Base-by-base conservation (phyloP, 2,113 vertebrate genomes). In the Hypomesus transpacificus region DNA sequence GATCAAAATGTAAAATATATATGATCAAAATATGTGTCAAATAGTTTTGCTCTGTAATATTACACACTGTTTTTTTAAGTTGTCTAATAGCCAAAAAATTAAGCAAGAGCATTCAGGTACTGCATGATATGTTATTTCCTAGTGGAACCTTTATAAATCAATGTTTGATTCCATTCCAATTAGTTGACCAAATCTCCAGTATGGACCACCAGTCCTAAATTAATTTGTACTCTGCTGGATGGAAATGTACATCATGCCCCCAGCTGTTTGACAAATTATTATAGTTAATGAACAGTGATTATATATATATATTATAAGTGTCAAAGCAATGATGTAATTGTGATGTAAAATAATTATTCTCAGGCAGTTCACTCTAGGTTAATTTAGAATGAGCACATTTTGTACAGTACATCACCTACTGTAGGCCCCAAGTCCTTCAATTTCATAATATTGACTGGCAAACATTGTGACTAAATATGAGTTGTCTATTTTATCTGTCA, bases 231-330 rank as follows among this genome's bases (percentile, higher is more conserved):
- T 52, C 21, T 50, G n/a, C 34, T 21, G 46, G n/a, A 21, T 51
- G 3, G 14, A 46, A 66, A 59, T 59, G 51, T 63, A 13, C 71
- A 57, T 63, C n/a, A 67, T 71, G 70, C 69, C 70, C 66, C 63
- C 50, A 31, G 76, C 54, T 74, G 77, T 80, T 76, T 68, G 14
- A 26, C 46, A 68, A 68, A 53, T 53, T 24, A 11, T 24, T 68
- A 31, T 9, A 54, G 18, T 54, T 78, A 77, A 77, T 78, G 71
- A 69, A 73, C 69, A 74, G 66, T 56, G 59, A 73, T 70, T 73
- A 73, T 13, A 21, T 61, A 16, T 13, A 21, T 61, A 16, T 6
- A 24, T n/a, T 17, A 26, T 52, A 52, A 52, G 46, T 22, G 7
- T 56, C 26, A 71, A 71, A 59, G 66, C 13, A 70, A 14, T 62